Conservation (phyloP, 2,888 invertebrate genomes). For the Cerastoderma edule region DNA sequence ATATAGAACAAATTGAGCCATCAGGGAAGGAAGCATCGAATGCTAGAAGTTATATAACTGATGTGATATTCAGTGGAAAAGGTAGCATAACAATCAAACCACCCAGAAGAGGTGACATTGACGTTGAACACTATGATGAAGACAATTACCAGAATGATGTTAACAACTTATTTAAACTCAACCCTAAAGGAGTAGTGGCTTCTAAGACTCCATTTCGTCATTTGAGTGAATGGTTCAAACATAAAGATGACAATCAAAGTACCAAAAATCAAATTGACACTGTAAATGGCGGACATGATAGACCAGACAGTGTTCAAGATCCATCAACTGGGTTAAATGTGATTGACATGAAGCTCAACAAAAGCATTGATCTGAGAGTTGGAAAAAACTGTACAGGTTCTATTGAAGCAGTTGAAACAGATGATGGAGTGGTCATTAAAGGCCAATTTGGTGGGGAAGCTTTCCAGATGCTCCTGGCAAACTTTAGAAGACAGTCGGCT, state of each 20-base stretch:
- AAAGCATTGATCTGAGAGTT: slow-evolving; percentile 40
- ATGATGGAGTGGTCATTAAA: slow-evolving; percentile 43
- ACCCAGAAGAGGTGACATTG: slow-evolving; percentile 34
- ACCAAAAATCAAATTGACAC: no score
- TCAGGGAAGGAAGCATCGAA: no score
- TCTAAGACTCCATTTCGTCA: no score
- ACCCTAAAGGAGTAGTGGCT: no score
- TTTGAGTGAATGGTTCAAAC: no score
- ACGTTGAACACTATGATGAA: slow-evolving; percentile 25
- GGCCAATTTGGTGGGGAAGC: slow-evolving; percentile 43
- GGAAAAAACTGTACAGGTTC: slow-evolving; percentile 46
- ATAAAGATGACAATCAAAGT: no score
- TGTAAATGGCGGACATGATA: not conserved
- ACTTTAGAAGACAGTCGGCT: no score
- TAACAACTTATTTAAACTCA: no score
- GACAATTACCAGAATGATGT: slow-evolving; percentile 6
- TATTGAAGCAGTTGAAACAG: slow-evolving; percentile 37
- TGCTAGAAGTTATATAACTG: no score
- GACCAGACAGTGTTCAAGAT: not conserved
- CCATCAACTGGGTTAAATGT: not conserved
- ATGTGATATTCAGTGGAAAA: no score
- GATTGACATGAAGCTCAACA: slow-evolving; percentile 33
- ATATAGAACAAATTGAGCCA: no score
- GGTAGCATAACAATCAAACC: not conserved
- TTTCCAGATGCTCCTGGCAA: slow-evolving; percentile 37